Percentiles rank a stretch among this genome's conserved stretches.
Conservation (phyloP, 2,113 vertebrate species). For the Taurulus bubalis region DNA sequence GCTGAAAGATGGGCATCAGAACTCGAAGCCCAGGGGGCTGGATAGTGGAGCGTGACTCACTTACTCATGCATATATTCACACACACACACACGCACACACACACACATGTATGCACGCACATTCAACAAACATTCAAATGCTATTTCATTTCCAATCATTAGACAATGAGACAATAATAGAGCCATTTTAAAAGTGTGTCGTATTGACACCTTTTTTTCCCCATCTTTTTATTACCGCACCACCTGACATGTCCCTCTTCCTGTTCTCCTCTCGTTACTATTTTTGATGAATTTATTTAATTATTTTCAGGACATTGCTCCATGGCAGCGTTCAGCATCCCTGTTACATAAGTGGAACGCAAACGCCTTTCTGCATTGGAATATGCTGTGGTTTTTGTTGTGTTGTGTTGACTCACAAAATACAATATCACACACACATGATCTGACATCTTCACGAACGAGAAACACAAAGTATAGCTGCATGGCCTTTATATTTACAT, state of each 20-base stretch:
- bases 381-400: neutral
- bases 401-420: constrained; percentile 35
- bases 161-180: constrained; percentile 44
- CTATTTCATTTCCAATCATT: constrained; percentile 46
- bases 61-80: constrained; percentile 75
- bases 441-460: constrained; percentile 31
- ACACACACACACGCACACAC: constrained; percentile 30
- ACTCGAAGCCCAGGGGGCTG: constrained; percentile 73
- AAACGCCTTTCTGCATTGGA: neutral
- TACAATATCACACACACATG: constrained; percentile 14
- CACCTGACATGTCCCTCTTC: neutral
- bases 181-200: constrained; percentile 13
- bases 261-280: neutral
- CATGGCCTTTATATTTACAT: constrained; percentile 46
- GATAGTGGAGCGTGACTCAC: constrained; percentile 80
- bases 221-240: neutral
- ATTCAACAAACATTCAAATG: constrained; percentile 40
- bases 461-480: constrained; percentile 25
- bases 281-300: neutral
- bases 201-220: neutral
- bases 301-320: neutral
- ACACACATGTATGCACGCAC: constrained; percentile 36
- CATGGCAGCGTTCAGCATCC: neutral
- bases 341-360: neutral
- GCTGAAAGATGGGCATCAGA: constrained; percentile 81